Evolutionary conservation across 37 sponge, comb jelly and placozoan species (phyloP), one percentile per base, ranked within the genome.

Genomic region (Beroe ovata): DNA sequence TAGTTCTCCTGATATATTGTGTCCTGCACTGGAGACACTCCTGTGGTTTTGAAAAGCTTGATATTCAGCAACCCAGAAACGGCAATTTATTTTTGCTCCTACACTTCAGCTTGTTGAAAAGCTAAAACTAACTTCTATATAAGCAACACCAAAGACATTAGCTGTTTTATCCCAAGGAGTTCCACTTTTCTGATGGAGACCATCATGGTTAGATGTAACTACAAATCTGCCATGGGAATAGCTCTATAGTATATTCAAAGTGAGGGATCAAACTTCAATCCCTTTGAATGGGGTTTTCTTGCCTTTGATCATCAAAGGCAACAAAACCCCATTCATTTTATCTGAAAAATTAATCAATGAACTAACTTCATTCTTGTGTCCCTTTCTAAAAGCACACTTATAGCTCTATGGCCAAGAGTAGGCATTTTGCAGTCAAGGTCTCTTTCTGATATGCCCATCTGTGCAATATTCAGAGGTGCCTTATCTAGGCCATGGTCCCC

Each of bases 141-240:
- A 90, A 21, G 72, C 71, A 42, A 38, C 64, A 30, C 90, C 90
- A 60, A 90, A 90, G 34, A 90, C 90, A 40, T 90, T 72, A 0
- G 90, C 90, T 8, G 72, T 64, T 38, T 28, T 33, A 25, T 66
- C 90, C 60, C 60, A 59, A 2, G 60, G 60, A 21, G 72, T 47
- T 37, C 90, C 90, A 60, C 90, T 90, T 59, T 90, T 90, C 60
- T 90, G 90, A 39, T 90, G 90, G 21, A 90, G 25, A 8, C 90
- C 90, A 33, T 90, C 90, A 39, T 90, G 90, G 34, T 90, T 90
- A 21, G 90, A 90, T 59, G 90, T 90, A 20, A 60, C 90, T 20
- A 90, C 90, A 60, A 90, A 90, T 47, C 60, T 66, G 63, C 63
- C 23, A 62, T 26, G 23, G 29, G 19, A 25, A n/a, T n/a, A n/a